A percentile compares a stretch with the other conserved stretches of the same genome.
Conservation (phyloP, 2,113 vertebrate genomes). For the Nothobranchius furzeri region DNA sequence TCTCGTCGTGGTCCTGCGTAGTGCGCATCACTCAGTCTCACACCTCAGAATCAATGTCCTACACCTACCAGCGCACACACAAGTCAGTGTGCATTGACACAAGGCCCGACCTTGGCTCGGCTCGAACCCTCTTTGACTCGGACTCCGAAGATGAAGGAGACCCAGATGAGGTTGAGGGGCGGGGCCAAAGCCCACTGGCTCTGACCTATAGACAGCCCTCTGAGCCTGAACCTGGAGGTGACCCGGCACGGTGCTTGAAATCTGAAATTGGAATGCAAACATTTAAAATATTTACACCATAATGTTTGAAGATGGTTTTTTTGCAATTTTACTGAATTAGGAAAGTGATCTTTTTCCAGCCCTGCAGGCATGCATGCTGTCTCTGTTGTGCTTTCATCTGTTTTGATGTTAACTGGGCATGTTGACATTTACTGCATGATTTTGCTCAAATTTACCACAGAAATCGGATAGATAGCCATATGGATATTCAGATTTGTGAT, state of each 20-base stretch:
- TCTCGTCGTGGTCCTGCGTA: constrained; percentile 62
- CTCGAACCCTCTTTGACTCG: constrained; percentile 80
- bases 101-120: constrained; percentile 84
- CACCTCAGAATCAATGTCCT: constrained; percentile 94
- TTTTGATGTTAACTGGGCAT: constrained; percentile 23
- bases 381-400: constrained; percentile 56
- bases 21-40: constrained; percentile 94
- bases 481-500: no score
- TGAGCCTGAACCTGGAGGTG: constrained; percentile 89
- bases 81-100: constrained; percentile 92
- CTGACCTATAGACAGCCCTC: constrained; percentile 75
- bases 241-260: constrained; percentile 73
- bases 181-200: constrained; percentile 64
- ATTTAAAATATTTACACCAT: background rate
- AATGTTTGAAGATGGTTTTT: background rate
- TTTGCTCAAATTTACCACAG: no score
- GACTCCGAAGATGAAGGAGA: constrained; percentile 80
- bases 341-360: constrained; percentile 13
- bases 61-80: constrained; percentile 94
- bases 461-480: no score
- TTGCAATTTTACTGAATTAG: background rate
- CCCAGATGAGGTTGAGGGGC: constrained; percentile 24
- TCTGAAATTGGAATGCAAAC: background rate
- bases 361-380: constrained; percentile 10
- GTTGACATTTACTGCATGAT: background rate